Conservation (phyloP, 37 sponge, comb jelly and placozoan genomes). For the Amphimedon queenslandica region DNA sequence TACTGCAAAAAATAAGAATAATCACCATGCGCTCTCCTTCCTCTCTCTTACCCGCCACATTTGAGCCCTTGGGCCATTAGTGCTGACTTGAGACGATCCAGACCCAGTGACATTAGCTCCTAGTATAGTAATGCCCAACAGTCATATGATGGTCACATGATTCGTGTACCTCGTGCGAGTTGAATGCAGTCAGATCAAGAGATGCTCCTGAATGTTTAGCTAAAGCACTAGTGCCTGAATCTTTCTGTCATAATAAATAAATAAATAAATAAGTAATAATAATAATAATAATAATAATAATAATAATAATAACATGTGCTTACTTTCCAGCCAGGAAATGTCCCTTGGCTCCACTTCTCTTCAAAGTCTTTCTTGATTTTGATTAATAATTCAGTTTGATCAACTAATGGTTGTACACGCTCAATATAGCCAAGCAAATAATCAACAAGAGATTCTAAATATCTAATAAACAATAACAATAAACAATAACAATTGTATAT, state of each 20-base stretch:
- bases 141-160: not conserved
- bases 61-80: constrained; percentile 91
- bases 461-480: too few species aligned
- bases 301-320: too few species aligned
- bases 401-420: constrained; percentile 71
- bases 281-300: not conserved
- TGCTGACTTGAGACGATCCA: constrained; percentile 94
- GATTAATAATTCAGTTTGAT: constrained; percentile 37
- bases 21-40: not conserved
- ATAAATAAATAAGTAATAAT: not conserved
- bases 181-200: constrained; percentile 93
- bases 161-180: constrained; percentile 63
- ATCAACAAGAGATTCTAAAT: constrained; percentile 65
- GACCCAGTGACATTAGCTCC: constrained; percentile 92
- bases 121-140: not conserved
- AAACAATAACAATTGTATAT: too few species aligned
- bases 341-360: constrained; percentile 79
- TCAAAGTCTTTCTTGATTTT: constrained; percentile 68
- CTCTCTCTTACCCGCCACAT: constrained; percentile 95
- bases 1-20: constrained; percentile 25
- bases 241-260: constrained; percentile 56
- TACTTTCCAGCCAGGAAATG: constrained; percentile 95
- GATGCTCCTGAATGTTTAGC: constrained; percentile 79
- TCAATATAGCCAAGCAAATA: constrained; percentile 69
- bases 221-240: constrained; percentile 91